A percentile compares a stretch with the other conserved stretches of the same genome.
phyloP scores from a whole-genome alignment of 2,888 invertebrate species.

The Harpalus rubripes region DNA sequence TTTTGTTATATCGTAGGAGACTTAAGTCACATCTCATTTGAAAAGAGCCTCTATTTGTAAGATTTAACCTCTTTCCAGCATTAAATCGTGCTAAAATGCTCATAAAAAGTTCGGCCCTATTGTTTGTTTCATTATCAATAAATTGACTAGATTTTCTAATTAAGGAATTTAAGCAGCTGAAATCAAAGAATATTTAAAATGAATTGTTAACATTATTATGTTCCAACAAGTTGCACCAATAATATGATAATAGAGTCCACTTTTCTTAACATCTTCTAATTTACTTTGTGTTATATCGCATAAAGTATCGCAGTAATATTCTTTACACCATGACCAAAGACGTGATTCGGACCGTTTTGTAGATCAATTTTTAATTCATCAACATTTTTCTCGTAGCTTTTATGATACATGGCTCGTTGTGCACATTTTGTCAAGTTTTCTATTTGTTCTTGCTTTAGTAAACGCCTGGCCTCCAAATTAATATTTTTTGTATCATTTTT shows the following conservation, averaged over 20 bases:
- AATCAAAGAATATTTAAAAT: background rate
- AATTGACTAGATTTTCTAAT: background rate
- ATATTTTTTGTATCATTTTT: background rate
- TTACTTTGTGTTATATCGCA: background rate
- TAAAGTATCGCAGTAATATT: background rate
- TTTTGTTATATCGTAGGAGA: background rate
- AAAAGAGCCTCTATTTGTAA: conserved; percentile 17
- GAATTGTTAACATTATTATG: background rate
- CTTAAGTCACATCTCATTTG: background rate
- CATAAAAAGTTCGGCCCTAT: conserved; percentile 9
- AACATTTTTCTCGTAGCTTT: background rate
- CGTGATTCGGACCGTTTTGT: background rate
- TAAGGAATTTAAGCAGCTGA: background rate
- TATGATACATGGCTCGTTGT: background rate
- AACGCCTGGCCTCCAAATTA: too few relatives aligned
- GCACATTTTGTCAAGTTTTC: background rate
- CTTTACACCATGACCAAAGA: conserved; percentile 9
- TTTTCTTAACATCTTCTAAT: background rate
- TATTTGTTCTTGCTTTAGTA: background rate
- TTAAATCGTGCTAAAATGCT: conserved; percentile 25
- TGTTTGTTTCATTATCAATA: conserved; percentile 7
- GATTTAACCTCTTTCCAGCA: background rate
- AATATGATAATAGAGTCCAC: conserved; percentile 20
- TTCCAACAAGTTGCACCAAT: background rate
- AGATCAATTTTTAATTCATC: background rate